Base-by-base conservation (phyloP, 1,140 invertebrate genomes). In the Drosophila guanche region DNA sequence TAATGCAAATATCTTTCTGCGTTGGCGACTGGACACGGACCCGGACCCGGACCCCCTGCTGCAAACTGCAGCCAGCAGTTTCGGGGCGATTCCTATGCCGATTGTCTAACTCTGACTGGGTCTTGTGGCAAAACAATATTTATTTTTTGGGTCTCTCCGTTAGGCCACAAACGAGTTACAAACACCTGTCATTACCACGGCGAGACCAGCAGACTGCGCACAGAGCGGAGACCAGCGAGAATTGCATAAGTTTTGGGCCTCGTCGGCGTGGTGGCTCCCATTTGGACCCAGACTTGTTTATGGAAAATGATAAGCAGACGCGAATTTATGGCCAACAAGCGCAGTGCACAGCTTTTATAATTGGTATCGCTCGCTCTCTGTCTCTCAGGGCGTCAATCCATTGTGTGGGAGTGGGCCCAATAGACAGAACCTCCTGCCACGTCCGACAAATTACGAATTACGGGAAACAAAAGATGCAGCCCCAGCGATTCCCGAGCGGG, bases 111-210 rank as follows among this genome's bases (percentile, higher is more conserved):
- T 10, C 33, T 37, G 33, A 12, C 65, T 68, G 50, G 63, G 50
- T 51, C 16, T 53, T 47, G 25, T 51, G 43, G 40, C 73, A 43
- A 37, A 23, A 43, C 40, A 75, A 56, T 42, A 7, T 45, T 33
- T 50, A 16, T 37, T 59, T 73, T 74, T 70, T 54, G 48, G 37
- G 62, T 27, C 45, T 33, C 75, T 79, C 73, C 86, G 70, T 86
- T 89, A 79, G 74, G 76, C 75, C 63, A 58, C 73, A 88, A 89
- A 88, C 84, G 85, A 81, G 80, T 78, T 86, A 81, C 75, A 89
- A 89, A 89, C 85, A 89, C 85, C 85, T 89, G 85, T 89, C 85
- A 89, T 89, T 89, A 85, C 77, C 75, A n/a, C 59, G 68, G 69
- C 33, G 12, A 37, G n/a, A n/a, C 33, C 33, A 43, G 79, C 76